These are phyloP conservation scores for Microcebus ravelobensis DNA, from an alignment of 2,113 vertebrate genomes.

Conservation along the genomic window DNA sequence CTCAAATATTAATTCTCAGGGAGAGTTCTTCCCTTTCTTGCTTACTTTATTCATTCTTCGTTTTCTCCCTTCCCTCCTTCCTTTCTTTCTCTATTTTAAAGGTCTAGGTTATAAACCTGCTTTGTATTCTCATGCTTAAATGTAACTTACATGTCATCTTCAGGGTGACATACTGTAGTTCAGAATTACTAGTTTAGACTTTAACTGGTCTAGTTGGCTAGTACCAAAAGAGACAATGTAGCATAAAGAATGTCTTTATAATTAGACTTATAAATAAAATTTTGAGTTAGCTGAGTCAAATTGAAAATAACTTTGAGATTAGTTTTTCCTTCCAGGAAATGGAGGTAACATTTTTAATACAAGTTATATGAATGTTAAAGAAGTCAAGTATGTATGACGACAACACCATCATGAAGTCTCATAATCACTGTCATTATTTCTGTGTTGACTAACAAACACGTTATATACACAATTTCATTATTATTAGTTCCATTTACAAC, in stretches of 20 bases:
- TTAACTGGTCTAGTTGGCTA: neutral
- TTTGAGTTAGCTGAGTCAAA: constrained; percentile 14
- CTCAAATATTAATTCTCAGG: neutral
- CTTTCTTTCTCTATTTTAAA: neutral
- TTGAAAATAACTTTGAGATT: constrained; percentile 21
- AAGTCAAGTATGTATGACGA: neutral
- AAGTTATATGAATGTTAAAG: neutral
- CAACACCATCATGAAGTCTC: neutral
- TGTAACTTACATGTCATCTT: neutral
- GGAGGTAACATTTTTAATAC: neutral
- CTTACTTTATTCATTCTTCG: neutral
- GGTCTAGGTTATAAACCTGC: neutral
- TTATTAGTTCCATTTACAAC: neutral
- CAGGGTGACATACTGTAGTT: neutral
- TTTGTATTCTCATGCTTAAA: neutral
- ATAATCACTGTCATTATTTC: neutral
- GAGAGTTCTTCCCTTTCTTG: neutral
- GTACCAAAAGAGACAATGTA: neutral
- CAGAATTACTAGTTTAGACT: neutral
- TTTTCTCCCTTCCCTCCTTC: neutral
- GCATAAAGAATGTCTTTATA: neutral
- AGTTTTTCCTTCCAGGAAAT: neutral
- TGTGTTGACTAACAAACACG: neutral
- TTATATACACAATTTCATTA: neutral
- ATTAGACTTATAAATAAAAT: neutral